Conservation (phyloP, 2,888 invertebrate species). For the Heterodera filipjevi region DNA sequence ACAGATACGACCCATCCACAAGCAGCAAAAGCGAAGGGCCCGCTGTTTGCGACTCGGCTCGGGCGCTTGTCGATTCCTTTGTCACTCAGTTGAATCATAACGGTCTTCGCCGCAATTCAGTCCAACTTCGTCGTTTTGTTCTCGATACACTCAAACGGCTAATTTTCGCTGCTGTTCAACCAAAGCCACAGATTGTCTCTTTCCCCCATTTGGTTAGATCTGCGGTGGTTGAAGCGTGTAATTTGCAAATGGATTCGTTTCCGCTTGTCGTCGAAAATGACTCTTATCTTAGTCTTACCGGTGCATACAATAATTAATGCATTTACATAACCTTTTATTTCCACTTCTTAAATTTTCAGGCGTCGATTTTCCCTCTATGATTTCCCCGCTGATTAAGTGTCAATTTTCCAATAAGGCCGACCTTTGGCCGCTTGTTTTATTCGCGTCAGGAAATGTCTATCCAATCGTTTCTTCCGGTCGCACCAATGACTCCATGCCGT, state of each 20-base stretch:
- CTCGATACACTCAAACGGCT: neutral
- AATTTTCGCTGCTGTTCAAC: neutral
- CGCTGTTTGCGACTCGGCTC: neutral
- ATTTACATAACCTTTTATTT: no score
- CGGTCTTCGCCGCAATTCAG: neutral
- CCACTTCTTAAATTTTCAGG: neutral
- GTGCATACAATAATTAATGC: neutral
- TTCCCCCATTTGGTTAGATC: slow-evolving; percentile 7
- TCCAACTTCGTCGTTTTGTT: neutral
- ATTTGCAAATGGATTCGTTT: neutral
- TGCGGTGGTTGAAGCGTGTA: slow-evolving; percentile 9
- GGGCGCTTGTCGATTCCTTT: neutral
- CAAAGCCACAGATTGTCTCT: neutral
- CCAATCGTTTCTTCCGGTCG: neutral
- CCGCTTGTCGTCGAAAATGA: slow-evolving; percentile 2
- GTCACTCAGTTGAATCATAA: neutral
- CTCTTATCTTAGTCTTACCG: neutral
- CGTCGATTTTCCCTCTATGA: neutral
- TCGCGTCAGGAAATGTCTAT: neutral
- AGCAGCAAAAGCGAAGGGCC: neutral
- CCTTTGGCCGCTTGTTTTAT: neutral
- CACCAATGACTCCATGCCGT: neutral
- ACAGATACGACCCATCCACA: neutral
- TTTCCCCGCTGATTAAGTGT: slow-evolving; percentile 6
- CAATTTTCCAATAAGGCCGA: neutral